Evolutionary conservation across 2,113 vertebrate genomes (phyloP).

Genomic region (Anoplopoma fimbria): DNA sequence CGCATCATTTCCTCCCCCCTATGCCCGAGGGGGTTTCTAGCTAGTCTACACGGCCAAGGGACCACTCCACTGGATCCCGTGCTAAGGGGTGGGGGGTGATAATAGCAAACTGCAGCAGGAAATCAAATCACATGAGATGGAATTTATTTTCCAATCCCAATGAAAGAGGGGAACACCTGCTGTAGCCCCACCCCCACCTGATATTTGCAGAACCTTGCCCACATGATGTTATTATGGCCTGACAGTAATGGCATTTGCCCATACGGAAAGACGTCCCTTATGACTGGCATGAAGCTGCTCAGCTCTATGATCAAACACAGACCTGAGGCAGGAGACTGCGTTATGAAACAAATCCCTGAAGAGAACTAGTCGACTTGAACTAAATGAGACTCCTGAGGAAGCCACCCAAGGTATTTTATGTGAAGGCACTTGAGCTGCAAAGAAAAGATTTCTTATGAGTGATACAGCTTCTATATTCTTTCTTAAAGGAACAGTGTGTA

Average conservation of each 20-base stretch:
- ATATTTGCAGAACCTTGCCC: slow-evolving; percentile 44
- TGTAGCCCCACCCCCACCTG: slow-evolving; percentile 25
- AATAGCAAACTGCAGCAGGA: slow-evolving; percentile 42
- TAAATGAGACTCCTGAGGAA: background rate
- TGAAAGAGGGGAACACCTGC: slow-evolving; percentile 67
- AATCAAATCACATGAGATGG: slow-evolving; percentile 67
- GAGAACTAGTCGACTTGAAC: background rate
- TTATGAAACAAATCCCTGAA: background rate
- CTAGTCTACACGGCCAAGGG: slow-evolving; percentile 40
- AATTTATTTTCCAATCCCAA: slow-evolving; percentile 73
- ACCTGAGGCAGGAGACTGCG: background rate
- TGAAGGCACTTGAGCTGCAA: background rate
- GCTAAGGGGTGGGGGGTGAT: slow-evolving; percentile 35
- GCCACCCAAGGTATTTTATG: background rate
- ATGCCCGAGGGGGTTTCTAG: slow-evolving; percentile 61
- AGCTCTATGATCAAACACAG: background rate
- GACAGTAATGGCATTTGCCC: slow-evolving; percentile 33
- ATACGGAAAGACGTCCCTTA: slow-evolving; percentile 8
- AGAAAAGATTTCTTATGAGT: background rate
- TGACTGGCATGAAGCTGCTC: background rate
- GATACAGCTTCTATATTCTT: background rate
- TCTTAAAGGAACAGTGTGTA: background rate
- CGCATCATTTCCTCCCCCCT: slow-evolving; percentile 64
- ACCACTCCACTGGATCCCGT: slow-evolving; percentile 56
- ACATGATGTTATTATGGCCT: slow-evolving; percentile 41